Base-by-base conservation (phyloP, 2,888 invertebrate genomes). In the Carcina quercana region DNA sequence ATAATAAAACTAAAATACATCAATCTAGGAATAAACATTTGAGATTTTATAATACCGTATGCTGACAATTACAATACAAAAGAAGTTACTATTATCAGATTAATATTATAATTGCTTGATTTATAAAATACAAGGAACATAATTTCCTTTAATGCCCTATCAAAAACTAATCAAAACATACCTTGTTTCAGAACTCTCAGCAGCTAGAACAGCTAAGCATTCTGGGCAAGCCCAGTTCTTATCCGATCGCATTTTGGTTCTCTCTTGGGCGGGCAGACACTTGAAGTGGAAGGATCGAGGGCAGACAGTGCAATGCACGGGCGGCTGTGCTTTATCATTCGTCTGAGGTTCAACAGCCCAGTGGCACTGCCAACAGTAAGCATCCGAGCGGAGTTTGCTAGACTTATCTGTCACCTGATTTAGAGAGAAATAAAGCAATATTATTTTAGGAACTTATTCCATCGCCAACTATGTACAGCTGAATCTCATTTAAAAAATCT, bases 311-410 rank as follows among this genome's bases (percentile, higher is more conserved):
- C 97, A 97, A 5, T 85, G 76, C 51, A 88, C 70, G 2, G 76
- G 69, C 3, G 79, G 70, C 4, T 61, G 40, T 31, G 70, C 71
- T 40, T 73, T 78, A 32, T 80, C 76, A 42, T 53, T 67, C 10
- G 79, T 59, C n/a, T 62, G 54, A 12, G 74, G 70, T 15, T 87
- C 87, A 1, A 85, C 85, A 26, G 90, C 89, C 57, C 90, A 89
- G 59, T 96, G 95, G 56, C 97, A 97, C 40, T 93, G 85, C 96
- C 97, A 98, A 69, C 97, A 98, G 67, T 91, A 97, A 10, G 87
- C 84, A 68, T 96, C 95, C 59, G 86, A 85, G 13, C 86, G 59
- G 1, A 72, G 51, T 42, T 69, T 79, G 25, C 47, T 55, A 6
- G 28, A 35, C n/a, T 53, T 59, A 1, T 58, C 58, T 34, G 26